Evolutionary conservation across 2,888 invertebrate genomes (phyloP).

Genomic region (Tetranychus piercei): DNA sequence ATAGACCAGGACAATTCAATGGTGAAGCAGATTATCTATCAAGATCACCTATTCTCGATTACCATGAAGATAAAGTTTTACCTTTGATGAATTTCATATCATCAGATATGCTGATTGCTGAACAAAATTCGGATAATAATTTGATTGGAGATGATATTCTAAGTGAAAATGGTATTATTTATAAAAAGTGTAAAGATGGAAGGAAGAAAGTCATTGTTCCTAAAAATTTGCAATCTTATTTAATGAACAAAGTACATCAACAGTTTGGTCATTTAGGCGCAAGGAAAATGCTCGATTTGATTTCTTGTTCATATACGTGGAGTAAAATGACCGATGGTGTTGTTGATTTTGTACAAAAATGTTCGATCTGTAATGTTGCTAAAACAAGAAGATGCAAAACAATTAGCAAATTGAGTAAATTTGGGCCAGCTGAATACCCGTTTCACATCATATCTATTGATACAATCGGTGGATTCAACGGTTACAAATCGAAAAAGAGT

Average conservation of each 20-base stretch:
- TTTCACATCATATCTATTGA: neutral
- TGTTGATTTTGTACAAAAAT: neutral
- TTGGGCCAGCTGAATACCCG: conserved; percentile 16
- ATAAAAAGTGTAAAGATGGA: neutral
- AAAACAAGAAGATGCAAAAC: conserved; percentile 6
- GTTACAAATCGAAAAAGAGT: too few species aligned
- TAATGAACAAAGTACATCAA: conserved; percentile 9
- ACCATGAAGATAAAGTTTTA: neutral
- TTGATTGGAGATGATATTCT: neutral
- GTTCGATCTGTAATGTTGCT: conserved; percentile 6
- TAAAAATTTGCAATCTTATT: neutral
- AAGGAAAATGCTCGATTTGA: neutral
- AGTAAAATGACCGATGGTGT: neutral
- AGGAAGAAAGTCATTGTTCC: neutral
- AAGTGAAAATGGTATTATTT: neutral
- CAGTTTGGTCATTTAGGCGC: conserved; percentile 15
- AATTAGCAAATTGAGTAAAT: neutral
- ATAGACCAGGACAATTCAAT: conserved; percentile 23
- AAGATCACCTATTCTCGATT: conserved; percentile 3
- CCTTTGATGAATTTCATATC: conserved; percentile 7
- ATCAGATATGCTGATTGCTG: neutral
- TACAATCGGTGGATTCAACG: too few species aligned
- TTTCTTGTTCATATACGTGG: neutral
- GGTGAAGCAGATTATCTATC: conserved; percentile 24
- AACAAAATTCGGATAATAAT: neutral